phyloP scores from a whole-genome alignment of 2,797 vertebrate genomes.

The Mormyrops boulengeri region DNA sequence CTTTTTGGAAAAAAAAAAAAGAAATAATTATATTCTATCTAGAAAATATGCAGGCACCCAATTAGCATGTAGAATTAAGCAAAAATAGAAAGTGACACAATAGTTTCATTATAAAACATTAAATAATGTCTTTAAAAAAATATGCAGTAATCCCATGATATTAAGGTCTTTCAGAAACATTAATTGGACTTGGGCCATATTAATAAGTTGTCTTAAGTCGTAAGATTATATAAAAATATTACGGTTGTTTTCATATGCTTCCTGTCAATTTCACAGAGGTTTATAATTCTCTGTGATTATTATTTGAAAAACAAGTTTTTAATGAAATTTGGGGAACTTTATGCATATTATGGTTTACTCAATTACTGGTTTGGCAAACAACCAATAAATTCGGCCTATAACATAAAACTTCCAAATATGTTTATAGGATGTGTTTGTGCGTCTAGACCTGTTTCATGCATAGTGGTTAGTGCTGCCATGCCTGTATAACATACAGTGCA shows the following conservation, averaged over 20 bases:
- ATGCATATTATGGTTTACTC: neutral
- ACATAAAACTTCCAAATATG: neutral
- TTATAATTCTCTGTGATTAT: neutral
- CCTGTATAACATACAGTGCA: neutral
- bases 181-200: slow-evolving; percentile 17
- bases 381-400: neutral
- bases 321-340: neutral
- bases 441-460: neutral
- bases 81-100: slow-evolving; percentile 23
- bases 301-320: neutral
- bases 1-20: neutral
- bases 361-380: neutral
- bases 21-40: slow-evolving; percentile 18
- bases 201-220: slow-evolving; percentile 15
- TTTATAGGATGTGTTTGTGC: neutral
- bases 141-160: slow-evolving; percentile 10
- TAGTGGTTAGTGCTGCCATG: neutral
- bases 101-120: slow-evolving; percentile 26
- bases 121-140: slow-evolving; percentile 17
- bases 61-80: slow-evolving; percentile 21
- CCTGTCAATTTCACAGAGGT: slow-evolving; percentile 14
- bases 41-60: slow-evolving; percentile 23
- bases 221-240: neutral
- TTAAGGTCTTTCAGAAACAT: slow-evolving; percentile 14
- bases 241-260: slow-evolving; percentile 7